Evolutionary conservation across 1,140 invertebrate genomes (phyloP), one percentile per base, ranked within the genome.

Genomic region (Triops longicaudatus): DNA sequence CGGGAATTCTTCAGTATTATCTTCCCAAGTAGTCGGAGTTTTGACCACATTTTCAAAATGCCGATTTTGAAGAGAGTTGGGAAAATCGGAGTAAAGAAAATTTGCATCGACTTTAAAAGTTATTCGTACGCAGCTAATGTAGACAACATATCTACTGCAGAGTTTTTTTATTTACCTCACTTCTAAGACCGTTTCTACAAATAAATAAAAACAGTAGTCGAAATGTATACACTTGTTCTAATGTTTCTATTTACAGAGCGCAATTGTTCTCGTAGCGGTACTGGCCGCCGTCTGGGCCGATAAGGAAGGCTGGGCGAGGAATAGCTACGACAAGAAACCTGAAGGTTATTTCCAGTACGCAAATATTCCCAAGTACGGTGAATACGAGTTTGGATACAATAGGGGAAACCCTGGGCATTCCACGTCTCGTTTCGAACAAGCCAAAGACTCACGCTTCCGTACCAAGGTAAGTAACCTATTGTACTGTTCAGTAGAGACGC

Each of bases 341-440:
- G 74, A 75, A 44, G 74, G 74, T 43, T 75, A 75, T 43, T 75
- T 75, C 42, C 74, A 75, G 87, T 91, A 91, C 83, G 88, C 88
- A 81, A 88, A 90, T 82, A 85, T 88, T 75, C 89, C 89, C 10
- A 85, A 87, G 27, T 85, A 89, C 79, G 89, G 89, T 81, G 86
- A 89, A 82, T 90, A 90, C 83, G 89, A 91, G 82, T 87, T 88
- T 80, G 90, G 90, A 43, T 89, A 89, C 82, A 86, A 88, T 79
- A 83, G 87, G 81, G 90, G 90, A 80, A 91, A 90, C 84, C 87
- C 89, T 73, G 86, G 89, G 74, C 90, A 91, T 84, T 89, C 89
- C 84, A 88, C 87, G 79, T 89, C 91, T 83, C 83, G 89, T 76
- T 89, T 90, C 82, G 90, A 91, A 84, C 88, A 88, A 80, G 86